Percentiles rank a stretch among this genome's conserved stretches.
These are phyloP conservation scores for Actinia equina DNA, from an alignment of 64 coral and sea anemone genomes.

Conservation along the genomic window DNA sequence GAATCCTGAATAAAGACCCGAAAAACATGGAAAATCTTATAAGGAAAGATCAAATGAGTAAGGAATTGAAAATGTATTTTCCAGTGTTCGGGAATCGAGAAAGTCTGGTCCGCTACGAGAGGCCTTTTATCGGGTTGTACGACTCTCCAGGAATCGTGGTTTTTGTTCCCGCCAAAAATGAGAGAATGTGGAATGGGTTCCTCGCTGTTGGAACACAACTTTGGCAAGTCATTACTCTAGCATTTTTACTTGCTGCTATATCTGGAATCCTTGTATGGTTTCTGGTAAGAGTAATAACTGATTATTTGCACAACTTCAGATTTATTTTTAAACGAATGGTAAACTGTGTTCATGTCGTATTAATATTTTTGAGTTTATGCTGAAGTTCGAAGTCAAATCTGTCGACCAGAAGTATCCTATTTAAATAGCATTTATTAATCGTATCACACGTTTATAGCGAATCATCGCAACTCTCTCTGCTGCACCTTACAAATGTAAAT, in stretches of 20 bases:
- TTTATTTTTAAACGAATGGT: too few relatives aligned
- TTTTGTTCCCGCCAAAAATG: background rate
- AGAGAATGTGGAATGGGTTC: background rate
- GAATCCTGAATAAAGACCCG: background rate
- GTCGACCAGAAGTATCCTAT: too few relatives aligned
- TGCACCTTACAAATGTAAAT: too few relatives aligned
- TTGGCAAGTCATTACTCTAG: background rate
- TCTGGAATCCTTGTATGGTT: background rate
- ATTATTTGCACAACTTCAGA: too few relatives aligned
- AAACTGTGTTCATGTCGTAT: too few relatives aligned
- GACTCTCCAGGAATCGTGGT: background rate
- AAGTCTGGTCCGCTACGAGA: background rate
- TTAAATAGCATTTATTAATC: too few relatives aligned
- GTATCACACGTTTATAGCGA: too few relatives aligned
- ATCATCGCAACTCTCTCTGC: too few relatives aligned
- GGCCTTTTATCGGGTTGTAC: background rate
- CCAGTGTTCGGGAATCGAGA: background rate
- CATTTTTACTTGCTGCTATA: background rate
- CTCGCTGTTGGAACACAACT: background rate
- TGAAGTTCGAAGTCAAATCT: too few relatives aligned
- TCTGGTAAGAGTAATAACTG: background rate
- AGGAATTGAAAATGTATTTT: background rate
- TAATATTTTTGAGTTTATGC: too few relatives aligned
- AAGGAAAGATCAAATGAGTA: background rate
- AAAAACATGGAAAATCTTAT: background rate